A percentile compares a stretch with the other conserved stretches of the same genome.
These are phyloP conservation scores for Oreochromis aureus DNA, from an alignment of 2,113 vertebrate species.

Conservation along the genomic window DNA sequence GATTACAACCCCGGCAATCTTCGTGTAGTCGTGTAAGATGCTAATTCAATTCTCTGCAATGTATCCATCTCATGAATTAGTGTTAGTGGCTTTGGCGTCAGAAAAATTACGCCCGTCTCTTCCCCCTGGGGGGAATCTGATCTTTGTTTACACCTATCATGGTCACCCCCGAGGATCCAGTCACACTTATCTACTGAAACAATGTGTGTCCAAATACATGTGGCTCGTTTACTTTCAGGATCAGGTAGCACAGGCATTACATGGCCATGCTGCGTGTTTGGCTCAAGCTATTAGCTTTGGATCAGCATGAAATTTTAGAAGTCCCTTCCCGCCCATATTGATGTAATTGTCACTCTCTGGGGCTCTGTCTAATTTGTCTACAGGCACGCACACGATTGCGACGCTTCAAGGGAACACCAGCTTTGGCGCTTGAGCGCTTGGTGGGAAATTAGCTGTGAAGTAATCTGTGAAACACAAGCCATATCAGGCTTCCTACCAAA, in stretches of 20 bases:
- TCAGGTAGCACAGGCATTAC: not conserved
- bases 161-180: not conserved
- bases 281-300: not conserved
- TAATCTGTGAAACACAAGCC: slow-evolving; percentile 22
- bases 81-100: not conserved
- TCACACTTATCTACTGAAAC: not conserved
- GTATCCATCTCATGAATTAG: slow-evolving; percentile 22
- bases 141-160: not conserved
- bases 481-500: not conserved
- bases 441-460: slow-evolving; percentile 22
- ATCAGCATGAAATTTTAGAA: slow-evolving; percentile 8
- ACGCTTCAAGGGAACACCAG: not conserved
- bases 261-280: not conserved
- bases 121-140: not conserved
- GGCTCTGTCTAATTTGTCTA: slow-evolving; percentile 3
- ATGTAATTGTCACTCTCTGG: slow-evolving; percentile 2
- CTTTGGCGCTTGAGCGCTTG: not conserved
- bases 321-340: not conserved
- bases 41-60: slow-evolving; percentile 22
- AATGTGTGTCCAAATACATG: not conserved
- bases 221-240: not conserved
- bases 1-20: not conserved
- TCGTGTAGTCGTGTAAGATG: not conserved
- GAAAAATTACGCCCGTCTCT: not conserved
- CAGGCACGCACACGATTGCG: not conserved